Percentiles rank a stretch among this genome's conserved stretches.
Evolutionary conservation across 2,888 invertebrate species (phyloP).

Genomic region (Eurois occulta): DNA sequence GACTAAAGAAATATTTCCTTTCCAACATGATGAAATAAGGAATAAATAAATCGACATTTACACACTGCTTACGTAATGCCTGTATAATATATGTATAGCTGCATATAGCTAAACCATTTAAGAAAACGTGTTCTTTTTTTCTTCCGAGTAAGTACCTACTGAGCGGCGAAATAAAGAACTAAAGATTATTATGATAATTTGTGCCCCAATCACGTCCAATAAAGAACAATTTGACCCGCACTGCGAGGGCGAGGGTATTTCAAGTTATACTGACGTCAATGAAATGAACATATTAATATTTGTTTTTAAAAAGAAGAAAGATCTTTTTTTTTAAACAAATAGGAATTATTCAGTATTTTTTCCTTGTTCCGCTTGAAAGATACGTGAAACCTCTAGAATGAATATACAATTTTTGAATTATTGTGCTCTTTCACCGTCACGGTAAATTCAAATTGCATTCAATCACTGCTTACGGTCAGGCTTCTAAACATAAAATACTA

Average conservation of each 20-base stretch:
- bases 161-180: constrained; percentile 10
- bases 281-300: background rate
- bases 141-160: background rate
- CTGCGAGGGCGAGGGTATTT: background rate
- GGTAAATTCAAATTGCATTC: constrained; percentile 3
- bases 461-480: constrained; percentile 3
- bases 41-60: constrained; percentile 22
- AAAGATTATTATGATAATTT: constrained; percentile 28
- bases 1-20: background rate
- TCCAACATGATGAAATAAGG: constrained; percentile 8
- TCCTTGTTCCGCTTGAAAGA: background rate
- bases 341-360: background rate
- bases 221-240: constrained; percentile 17
- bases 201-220: constrained; percentile 15
- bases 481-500: background rate
- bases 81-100: background rate
- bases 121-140: constrained; percentile 2
- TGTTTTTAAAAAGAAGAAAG: background rate
- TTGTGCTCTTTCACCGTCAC: background rate
- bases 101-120: background rate
- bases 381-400: background rate
- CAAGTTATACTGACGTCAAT: constrained; percentile 5
- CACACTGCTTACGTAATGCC: constrained; percentile 6
- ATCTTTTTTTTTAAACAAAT: too few relatives aligned
- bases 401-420: background rate